A percentile compares a stretch with the other conserved stretches of the same genome.
phyloP scores from a whole-genome alignment of 2,888 invertebrate genomes.

The Autographa gamma region DNA sequence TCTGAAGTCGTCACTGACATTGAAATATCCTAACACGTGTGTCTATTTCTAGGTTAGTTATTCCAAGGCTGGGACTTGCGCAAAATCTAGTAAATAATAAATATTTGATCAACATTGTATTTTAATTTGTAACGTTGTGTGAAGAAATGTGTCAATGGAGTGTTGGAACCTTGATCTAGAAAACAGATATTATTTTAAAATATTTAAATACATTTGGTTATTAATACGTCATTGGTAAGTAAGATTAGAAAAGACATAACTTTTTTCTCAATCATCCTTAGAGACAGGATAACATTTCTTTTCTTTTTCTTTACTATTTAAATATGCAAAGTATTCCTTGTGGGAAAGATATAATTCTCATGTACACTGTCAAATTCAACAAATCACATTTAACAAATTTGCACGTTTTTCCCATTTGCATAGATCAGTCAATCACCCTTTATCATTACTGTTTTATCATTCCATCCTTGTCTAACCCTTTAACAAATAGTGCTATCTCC shows the following conservation, averaged over 20 bases:
- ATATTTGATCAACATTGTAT: slow-evolving; percentile 14
- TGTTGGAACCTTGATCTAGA: slow-evolving; percentile 51
- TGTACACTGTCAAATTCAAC: slow-evolving; percentile 38
- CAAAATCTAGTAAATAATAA: slow-evolving; percentile 14
- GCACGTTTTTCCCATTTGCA: slow-evolving; percentile 42
- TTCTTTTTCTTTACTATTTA: background rate
- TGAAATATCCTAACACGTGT: background rate
- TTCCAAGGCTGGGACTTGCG: slow-evolving; percentile 13
- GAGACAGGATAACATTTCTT: background rate
- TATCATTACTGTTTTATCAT: slow-evolving; percentile 30
- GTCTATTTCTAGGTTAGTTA: background rate
- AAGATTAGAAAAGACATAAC: too few relatives aligned
- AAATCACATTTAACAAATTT: slow-evolving; percentile 39
- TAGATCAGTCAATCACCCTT: slow-evolving; percentile 49
- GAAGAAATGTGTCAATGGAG: slow-evolving; percentile 39
- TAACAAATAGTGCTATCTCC: slow-evolving; percentile 1
- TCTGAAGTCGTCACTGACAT: background rate
- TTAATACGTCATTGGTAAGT: background rate
- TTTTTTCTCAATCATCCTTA: too few relatives aligned
- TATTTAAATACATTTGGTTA: background rate
- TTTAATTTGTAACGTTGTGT: slow-evolving; percentile 17
- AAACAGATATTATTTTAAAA: slow-evolving; percentile 7
- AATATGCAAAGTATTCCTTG: slow-evolving; percentile 5
- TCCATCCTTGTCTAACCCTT: slow-evolving; percentile 22
- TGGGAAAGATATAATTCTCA: slow-evolving; percentile 49